These are phyloP conservation scores for Porites lobata DNA, from an alignment of 92 coral and sea anemone species.

Conservation along the genomic window DNA sequence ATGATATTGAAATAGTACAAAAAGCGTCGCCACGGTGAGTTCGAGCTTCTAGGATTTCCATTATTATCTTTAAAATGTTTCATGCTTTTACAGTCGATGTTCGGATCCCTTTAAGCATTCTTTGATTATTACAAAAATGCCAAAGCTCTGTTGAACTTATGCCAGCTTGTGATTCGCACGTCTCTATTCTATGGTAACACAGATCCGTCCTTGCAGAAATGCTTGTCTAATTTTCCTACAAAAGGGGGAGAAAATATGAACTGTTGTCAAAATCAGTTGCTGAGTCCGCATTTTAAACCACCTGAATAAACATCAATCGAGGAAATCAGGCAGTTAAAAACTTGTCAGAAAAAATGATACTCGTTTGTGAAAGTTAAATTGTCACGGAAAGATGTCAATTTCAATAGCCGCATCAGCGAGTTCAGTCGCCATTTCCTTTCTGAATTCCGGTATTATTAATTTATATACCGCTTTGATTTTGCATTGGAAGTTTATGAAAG, in stretches of 20 bases:
- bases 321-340: neutral
- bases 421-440: conserved; percentile 30
- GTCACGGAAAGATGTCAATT: conserved; percentile 30
- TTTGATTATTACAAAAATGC: neutral
- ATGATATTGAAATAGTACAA: conserved; percentile 31
- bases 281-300: neutral
- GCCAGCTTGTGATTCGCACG: neutral
- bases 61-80: neutral
- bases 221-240: conserved; percentile 19
- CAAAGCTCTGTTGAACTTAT: neutral
- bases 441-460: conserved; percentile 66
- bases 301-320: conserved; percentile 2
- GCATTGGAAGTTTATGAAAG: conserved; percentile 20
- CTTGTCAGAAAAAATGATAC: conserved; percentile 20
- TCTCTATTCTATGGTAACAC: neutral
- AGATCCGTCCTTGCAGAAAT: conserved; percentile 8
- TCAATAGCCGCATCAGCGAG: conserved; percentile 6
- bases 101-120: neutral
- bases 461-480: conserved; percentile 75
- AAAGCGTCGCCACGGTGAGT: neutral
- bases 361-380: neutral
- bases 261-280: neutral
- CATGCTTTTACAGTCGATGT: neutral
- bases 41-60: neutral
- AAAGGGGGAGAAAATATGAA: conserved; percentile 9